Base-by-base conservation (phyloP, 2,113 vertebrate genomes). In the Ornithorhynchus anatinus region DNA sequence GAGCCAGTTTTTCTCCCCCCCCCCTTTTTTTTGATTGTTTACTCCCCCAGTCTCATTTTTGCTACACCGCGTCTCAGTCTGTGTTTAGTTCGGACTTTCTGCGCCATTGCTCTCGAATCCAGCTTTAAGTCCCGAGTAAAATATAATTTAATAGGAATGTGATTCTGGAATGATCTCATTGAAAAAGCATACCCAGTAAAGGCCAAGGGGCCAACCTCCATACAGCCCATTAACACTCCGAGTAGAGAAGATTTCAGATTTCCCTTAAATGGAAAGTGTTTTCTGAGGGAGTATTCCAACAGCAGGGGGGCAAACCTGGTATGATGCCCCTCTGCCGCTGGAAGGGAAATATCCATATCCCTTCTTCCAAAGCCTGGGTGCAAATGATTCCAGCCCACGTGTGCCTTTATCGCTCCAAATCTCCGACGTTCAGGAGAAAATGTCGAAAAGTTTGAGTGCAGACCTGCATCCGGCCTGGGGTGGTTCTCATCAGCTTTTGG, bases 141-240 rank as follows among this genome's bases (percentile, higher is more conserved):
- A 91, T 72, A 91, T 53, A 72, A 85, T 90, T 91, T 88, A 82
- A 85, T 4, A 86, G 76, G 78, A 81, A 89, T 85, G 87, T 79
- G 44, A 83, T 79, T 92, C 86, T 90, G 73, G 77, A 82, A 54
- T 92, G 87, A 92, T 86, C 86, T 93, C 89, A 92, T 33, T 80
- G 88, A 87, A 90, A 89, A 90, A 81, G 85, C 81, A 91, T 76
- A 91, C 82, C 77, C 79, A 92, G 85, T 80, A 85, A 86, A 16
- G 36, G 79, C 81, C 79, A 84, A 43, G 74, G 88, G 75, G 58
- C 79, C 85, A 86, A 22, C 79, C 81, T 76, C 37, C 50, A 64
- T 37, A 73, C 33, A 86, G 87, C 80, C 77, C 78, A 90, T 89
- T 90, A 86, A 86, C 75, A 85, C 89, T 70, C 85, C 65, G 71